These are phyloP conservation scores for Ophion ventricosus DNA, from an alignment of 2,888 invertebrate genomes.

Conservation along the genomic window DNA sequence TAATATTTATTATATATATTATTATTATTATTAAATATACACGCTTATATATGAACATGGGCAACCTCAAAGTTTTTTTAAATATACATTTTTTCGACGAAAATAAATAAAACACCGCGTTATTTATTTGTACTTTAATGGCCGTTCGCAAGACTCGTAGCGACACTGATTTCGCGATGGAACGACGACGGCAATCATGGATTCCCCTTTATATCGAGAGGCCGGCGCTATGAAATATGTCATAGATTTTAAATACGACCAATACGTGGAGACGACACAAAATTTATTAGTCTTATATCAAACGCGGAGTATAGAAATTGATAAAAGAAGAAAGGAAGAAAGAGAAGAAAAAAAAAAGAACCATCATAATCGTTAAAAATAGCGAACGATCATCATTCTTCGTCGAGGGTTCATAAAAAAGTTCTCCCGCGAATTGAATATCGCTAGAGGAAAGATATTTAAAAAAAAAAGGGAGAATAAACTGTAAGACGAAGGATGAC, in stretches of 20 bases:
- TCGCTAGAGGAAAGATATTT: background rate
- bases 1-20: no score
- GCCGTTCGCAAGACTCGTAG: slow-evolving; percentile 13
- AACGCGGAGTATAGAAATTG: background rate
- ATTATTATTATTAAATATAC: no score
- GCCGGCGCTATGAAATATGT: background rate
- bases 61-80: slow-evolving; percentile 1
- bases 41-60: no score
- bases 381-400: background rate
- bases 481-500: background rate
- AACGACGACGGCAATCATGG: background rate
- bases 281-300: slow-evolving; percentile 20
- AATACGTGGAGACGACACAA: background rate
- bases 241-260: slow-evolving; percentile 7
- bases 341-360: background rate
- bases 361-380: no score
- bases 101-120: slow-evolving; percentile 33
- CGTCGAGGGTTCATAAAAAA: slow-evolving; percentile 25
- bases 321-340: background rate
- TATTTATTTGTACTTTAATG: slow-evolving; percentile 39
- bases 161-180: slow-evolving; percentile 24
- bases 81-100: slow-evolving; percentile 13
- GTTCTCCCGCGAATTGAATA: slow-evolving; percentile 15
- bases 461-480: no score
- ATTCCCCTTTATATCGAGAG: background rate